Evolutionary conservation across 2,113 vertebrate genomes (phyloP).

Genomic region (Brienomyrus longianalis): DNA sequence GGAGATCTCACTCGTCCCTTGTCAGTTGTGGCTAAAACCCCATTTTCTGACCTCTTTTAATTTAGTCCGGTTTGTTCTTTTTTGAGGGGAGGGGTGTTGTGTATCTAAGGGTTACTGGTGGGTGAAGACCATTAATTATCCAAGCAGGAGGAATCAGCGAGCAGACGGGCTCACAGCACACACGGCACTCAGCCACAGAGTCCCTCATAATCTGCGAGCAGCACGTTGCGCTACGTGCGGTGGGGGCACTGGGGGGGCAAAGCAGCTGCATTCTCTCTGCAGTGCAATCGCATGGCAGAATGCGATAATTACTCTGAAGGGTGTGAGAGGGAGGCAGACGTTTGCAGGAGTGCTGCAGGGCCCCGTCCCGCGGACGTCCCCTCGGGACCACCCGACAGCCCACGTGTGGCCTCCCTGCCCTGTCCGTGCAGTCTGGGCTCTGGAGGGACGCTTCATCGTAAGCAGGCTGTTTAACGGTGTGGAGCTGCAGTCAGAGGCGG

Average conservation of each 20-base stretch:
- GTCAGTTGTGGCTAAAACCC: not conserved
- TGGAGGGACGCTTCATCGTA: not conserved
- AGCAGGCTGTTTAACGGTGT: not conserved
- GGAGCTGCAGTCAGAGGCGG: not conserved
- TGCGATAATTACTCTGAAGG: constrained; percentile 26
- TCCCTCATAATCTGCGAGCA: not conserved
- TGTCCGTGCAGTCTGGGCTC: not conserved
- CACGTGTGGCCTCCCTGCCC: not conserved
- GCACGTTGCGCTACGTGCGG: not conserved
- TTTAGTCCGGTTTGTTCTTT: not conserved
- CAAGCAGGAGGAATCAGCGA: not conserved
- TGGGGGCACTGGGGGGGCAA: not conserved
- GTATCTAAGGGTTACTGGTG: not conserved
- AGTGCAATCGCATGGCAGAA: constrained; percentile 22
- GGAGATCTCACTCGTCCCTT: not conserved
- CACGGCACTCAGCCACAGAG: not conserved
- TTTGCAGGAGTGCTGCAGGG: not conserved
- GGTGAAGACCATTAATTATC: constrained; percentile 4
- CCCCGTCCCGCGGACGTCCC: no score
- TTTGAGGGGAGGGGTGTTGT: not conserved
- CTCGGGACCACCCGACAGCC: not conserved
- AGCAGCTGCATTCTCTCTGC: not conserved
- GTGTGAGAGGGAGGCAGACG: not conserved
- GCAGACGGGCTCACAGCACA: not conserved
- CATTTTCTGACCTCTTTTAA: not conserved